Percentiles rank a stretch among this genome's conserved stretches.
These are phyloP conservation scores for Frankliniella intonsa DNA, from an alignment of 2,888 invertebrate species.

Conservation along the genomic window DNA sequence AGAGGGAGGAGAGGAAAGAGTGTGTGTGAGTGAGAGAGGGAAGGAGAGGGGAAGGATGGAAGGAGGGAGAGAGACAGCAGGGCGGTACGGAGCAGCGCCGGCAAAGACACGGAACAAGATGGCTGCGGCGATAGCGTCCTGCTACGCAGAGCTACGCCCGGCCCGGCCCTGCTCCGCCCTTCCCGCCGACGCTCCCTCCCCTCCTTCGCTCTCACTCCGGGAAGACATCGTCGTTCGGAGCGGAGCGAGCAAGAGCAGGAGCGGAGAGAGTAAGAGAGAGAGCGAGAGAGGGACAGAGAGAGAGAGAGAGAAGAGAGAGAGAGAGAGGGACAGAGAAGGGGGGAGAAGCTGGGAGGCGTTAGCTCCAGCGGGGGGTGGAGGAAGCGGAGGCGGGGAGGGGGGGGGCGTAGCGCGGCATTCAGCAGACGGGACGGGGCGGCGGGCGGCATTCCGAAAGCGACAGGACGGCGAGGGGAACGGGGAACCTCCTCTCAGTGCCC, in stretches of 20 bases:
- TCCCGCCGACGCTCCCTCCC: background rate
- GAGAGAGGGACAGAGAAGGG: background rate
- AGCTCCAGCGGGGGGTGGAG: background rate
- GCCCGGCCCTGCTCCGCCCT: background rate
- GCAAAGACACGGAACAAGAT: slow-evolving; percentile 26
- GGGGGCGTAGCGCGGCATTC: background rate
- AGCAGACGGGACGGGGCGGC: background rate
- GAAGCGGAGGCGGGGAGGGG: background rate
- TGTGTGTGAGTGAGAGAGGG: background rate
- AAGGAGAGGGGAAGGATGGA: background rate
- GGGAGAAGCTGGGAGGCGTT: background rate
- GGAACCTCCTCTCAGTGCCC: background rate
- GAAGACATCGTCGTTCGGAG: background rate
- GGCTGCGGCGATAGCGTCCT: slow-evolving; percentile 11
- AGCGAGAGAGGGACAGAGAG: background rate
- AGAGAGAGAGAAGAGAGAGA: background rate
- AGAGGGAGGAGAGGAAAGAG: background rate
- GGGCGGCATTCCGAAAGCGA: slow-evolving; percentile 22
- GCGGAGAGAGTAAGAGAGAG: background rate
- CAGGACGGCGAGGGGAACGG: background rate
- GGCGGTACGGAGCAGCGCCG: background rate
- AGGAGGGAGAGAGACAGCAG: background rate
- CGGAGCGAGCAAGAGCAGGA: background rate
- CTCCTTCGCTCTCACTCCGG: background rate
- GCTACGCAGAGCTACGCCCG: background rate